Percentiles rank a stretch among this genome's conserved stretches.
Conservation (phyloP, 1,140 invertebrate species). For the Chrysopa pallens region DNA sequence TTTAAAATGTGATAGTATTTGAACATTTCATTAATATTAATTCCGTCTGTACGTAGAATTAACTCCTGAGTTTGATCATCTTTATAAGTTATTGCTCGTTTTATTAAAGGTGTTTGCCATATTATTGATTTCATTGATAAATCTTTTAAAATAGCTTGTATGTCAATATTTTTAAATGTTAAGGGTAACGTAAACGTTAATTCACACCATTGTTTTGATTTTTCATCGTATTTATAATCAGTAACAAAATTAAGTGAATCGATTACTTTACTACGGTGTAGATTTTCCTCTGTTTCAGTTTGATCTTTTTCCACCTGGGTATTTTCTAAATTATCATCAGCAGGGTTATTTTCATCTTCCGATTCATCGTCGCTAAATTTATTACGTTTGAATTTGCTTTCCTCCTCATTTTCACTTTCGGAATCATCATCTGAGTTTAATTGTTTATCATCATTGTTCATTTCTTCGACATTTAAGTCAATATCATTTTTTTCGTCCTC, state of each 20-base stretch:
- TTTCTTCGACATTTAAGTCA: background rate
- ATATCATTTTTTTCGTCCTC: background rate
- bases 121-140: constrained; percentile 58
- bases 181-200: constrained; percentile 48
- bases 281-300: constrained; percentile 15
- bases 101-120: constrained; percentile 64
- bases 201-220: constrained; percentile 54
- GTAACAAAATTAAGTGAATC: constrained; percentile 26
- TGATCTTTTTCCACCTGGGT: constrained; percentile 28
- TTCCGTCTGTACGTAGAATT: constrained; percentile 81
- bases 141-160: constrained; percentile 58
- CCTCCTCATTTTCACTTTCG: constrained; percentile 36
- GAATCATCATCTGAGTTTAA: constrained; percentile 42
- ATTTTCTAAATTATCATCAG: constrained; percentile 23
- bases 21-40: constrained; percentile 84
- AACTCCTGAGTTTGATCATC: constrained; percentile 31
- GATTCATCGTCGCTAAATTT: constrained; percentile 60
- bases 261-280: constrained; percentile 13
- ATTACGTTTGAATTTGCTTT: constrained; percentile 32
- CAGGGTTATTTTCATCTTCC: constrained; percentile 45
- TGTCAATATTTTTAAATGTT: constrained; percentile 46
- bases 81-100: constrained; percentile 59
- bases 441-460: constrained; percentile 11
- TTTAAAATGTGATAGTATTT: constrained; percentile 67
- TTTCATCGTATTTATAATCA: constrained; percentile 60